Evolutionary conservation across 2,113 vertebrate species (phyloP), one percentile per base, ranked within the genome.

Genomic region (Madoqua kirkii): DNA sequence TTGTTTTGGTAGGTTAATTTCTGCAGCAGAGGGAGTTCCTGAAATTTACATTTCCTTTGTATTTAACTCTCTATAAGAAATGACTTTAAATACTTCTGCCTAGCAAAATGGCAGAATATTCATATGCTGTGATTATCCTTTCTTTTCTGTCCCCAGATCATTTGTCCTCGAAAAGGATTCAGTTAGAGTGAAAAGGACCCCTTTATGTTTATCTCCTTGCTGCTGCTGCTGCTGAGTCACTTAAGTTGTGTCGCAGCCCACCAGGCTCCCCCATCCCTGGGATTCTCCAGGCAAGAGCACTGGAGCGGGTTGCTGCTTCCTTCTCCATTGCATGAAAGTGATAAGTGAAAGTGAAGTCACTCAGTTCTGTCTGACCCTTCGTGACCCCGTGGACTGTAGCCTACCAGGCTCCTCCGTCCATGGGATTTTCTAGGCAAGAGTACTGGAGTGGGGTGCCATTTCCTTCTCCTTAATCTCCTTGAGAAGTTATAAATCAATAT

Each of bases 41-140:
- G 89, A 93, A 91, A 97, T 98, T 97, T 97, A 87, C 92, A 97
- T 95, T 98, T 78, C 50, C 94, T 95, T 96, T 95, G 62, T 96
- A 79, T 95, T 91, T 91, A 85, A 76, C 84, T 97, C 15, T 95
- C 95, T 95, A 50, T 86, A 95, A 62, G 71, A 96, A 97, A 87
- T 91, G 60, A 88, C 82, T 91, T 87, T 50, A 86, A 82, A 52
- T 91, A 54, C 27, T 40, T 93, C 36, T 96, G 55, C 85, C 54
- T 45, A 89, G 50, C 85, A 93, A 97, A 98, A 97, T 95, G 95
- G 78, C 91, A 97, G 57, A 62, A 43, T 60, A 55, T 92, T 87
- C 93, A 91, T 87, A 21, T 43, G 86, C 36, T 93, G 11, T 95
- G 88, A 92, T 96, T 94, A 89, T 52, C 29, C 64, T 96, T 78